Percentiles rank a stretch among this genome's conserved stretches.
Evolutionary conservation across 2,113 vertebrate species (phyloP).

Genomic region (Chrysemys picta): DNA sequence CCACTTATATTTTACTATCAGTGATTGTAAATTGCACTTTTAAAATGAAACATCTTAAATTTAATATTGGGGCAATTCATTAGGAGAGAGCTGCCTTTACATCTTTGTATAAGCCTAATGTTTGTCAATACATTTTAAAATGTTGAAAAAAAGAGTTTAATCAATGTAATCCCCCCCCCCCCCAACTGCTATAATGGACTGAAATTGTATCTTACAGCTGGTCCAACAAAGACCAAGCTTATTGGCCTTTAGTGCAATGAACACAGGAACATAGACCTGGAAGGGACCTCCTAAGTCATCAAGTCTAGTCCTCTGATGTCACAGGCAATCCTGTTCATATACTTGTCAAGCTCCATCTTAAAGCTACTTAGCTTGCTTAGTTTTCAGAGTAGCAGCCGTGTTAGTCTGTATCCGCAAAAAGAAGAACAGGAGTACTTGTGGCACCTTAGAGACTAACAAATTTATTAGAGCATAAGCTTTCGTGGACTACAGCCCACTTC

Average conservation of each 20-base stretch:
- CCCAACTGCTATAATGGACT: neutral
- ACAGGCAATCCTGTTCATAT: neutral
- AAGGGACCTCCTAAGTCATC: neutral
- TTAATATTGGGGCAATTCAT: neutral
- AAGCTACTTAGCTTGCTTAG: neutral
- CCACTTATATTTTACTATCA: neutral
- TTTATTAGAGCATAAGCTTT: too few relatives aligned
- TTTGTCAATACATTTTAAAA: neutral
- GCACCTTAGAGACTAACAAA: too few relatives aligned
- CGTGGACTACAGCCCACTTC: too few relatives aligned
- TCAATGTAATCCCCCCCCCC: neutral
- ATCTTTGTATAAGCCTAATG: neutral
- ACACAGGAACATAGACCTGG: neutral
- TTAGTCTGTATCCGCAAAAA: too few relatives aligned
- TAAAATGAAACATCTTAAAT: neutral
- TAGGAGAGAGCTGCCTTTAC: neutral
- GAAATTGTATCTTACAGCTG: constrained; percentile 15
- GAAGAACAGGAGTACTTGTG: too few relatives aligned
- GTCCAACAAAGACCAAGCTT: constrained; percentile 2
- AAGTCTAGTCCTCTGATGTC: neutral
- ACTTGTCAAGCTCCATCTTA: neutral
- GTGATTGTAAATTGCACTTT: neutral
- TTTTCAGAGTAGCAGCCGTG: too few relatives aligned
- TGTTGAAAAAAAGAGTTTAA: neutral
- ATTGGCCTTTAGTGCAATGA: constrained; percentile 9